Conservation (phyloP, 2,797 vertebrate genomes). For the Heteromormyrus szaboi region DNA sequence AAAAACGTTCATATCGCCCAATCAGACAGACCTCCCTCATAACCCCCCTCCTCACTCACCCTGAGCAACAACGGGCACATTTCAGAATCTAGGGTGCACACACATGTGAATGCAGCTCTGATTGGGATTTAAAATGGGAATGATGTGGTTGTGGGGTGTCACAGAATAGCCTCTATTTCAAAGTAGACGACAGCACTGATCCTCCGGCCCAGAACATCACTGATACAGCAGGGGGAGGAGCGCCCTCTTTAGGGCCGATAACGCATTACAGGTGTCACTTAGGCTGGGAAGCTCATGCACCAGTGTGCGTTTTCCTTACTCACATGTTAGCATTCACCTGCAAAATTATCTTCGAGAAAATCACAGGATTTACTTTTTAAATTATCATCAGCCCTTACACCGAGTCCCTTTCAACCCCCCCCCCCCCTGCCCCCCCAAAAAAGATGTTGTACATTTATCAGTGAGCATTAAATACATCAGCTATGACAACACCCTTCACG, state of each 20-base stretch:
- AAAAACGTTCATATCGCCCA: background rate
- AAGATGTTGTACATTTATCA: background rate
- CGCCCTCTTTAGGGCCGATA: background rate
- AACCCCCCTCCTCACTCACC: background rate
- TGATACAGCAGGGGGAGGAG: background rate
- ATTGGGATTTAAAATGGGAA: background rate
- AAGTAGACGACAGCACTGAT: background rate
- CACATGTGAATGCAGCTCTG: background rate
- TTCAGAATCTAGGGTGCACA: background rate
- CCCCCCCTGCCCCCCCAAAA: background rate
- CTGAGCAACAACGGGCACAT: background rate
- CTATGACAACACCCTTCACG: background rate
- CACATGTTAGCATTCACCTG: background rate
- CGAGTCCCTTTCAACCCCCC: background rate
- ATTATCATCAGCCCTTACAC: background rate
- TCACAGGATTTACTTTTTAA: background rate
- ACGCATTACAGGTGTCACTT: background rate
- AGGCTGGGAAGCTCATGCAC: background rate
- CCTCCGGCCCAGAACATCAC: background rate
- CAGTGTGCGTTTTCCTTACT: background rate
- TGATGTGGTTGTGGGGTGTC: background rate
- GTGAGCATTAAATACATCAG: background rate
- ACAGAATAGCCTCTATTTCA: background rate
- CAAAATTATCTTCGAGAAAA: background rate
- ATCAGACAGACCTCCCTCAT: background rate